Evolutionary conservation across 2,113 vertebrate species (phyloP).

Genomic region (Hypocryptadius cinnamomeus): DNA sequence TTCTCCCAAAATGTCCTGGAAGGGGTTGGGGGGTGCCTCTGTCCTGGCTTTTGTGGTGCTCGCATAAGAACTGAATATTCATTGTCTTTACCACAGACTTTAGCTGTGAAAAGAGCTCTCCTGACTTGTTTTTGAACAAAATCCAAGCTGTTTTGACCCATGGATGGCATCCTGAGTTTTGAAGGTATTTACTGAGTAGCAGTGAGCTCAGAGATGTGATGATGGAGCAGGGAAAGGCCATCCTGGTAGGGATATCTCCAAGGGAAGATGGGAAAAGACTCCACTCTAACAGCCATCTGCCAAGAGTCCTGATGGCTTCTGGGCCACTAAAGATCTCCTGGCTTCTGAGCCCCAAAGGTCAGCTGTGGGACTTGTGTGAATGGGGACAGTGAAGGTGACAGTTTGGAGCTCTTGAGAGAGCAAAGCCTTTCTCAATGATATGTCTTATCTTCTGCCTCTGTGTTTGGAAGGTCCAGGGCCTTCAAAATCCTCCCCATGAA

Average conservation of each 20-base stretch:
- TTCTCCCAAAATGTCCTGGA: neutral
- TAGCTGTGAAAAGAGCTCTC: neutral
- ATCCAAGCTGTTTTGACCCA: neutral
- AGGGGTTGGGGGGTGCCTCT: neutral
- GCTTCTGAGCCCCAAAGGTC: neutral
- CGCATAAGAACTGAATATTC: neutral
- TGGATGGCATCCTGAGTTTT: neutral
- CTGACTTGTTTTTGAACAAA: neutral
- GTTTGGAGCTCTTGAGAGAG: neutral
- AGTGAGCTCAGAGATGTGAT: rapidly evolving
- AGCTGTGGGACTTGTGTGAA: neutral
- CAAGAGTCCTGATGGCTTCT: neutral
- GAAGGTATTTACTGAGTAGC: neutral
- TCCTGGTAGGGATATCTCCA: neutral
- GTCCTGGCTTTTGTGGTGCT: neutral
- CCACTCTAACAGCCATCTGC: neutral
- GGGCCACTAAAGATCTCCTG: neutral
- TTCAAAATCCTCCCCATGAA: neutral
- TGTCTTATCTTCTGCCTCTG: neutral
- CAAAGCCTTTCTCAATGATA: neutral
- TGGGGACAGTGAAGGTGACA: neutral
- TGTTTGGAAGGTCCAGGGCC: neutral
- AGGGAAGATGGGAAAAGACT: neutral
- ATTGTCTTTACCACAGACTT: neutral
- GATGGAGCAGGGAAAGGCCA: neutral